Evolutionary conservation across 1,140 invertebrate genomes (phyloP).

Genomic region (Apis laboriosa): DNA sequence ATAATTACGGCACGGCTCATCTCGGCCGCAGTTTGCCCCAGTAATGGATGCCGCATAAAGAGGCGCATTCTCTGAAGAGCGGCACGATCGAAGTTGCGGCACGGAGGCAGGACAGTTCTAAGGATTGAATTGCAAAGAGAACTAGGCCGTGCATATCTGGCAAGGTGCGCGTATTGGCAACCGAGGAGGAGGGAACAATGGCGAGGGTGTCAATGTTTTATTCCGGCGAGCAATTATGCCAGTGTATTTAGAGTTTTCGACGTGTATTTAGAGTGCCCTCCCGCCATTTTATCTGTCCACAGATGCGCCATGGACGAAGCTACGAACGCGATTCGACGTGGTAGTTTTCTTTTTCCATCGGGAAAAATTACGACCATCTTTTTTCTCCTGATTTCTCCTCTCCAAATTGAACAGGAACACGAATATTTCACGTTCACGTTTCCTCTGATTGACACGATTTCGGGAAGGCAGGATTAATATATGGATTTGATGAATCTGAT

Average conservation of each 20-base stretch:
- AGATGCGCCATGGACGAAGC: background rate
- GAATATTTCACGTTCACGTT: no score
- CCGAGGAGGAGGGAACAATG: constrained; percentile 41
- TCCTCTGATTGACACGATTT: no score
- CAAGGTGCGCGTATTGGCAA: constrained; percentile 46
- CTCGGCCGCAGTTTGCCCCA: constrained; percentile 43
- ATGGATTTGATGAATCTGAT: no score
- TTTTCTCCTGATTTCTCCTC: no score
- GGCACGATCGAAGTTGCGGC: constrained; percentile 49
- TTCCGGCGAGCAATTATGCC: constrained; percentile 45
- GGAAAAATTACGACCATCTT: no score
- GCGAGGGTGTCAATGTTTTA: constrained; percentile 51
- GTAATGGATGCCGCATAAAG: constrained; percentile 56
- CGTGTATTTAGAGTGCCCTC: background rate
- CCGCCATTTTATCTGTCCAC: no score
- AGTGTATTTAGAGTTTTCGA: constrained; percentile 36
- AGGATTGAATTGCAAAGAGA: constrained; percentile 51
- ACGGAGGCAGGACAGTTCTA: constrained; percentile 34
- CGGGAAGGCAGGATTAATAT: no score
- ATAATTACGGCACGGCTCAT: constrained; percentile 57
- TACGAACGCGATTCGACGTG: no score
- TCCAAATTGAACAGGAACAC: no score
- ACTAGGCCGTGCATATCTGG: constrained; percentile 47
- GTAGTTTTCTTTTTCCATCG: no score
- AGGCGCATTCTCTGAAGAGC: background rate